Evolutionary conservation across 2,797 vertebrate species (phyloP), one percentile per base, ranked within the genome.

Genomic region (Rachycentron canadum): DNA sequence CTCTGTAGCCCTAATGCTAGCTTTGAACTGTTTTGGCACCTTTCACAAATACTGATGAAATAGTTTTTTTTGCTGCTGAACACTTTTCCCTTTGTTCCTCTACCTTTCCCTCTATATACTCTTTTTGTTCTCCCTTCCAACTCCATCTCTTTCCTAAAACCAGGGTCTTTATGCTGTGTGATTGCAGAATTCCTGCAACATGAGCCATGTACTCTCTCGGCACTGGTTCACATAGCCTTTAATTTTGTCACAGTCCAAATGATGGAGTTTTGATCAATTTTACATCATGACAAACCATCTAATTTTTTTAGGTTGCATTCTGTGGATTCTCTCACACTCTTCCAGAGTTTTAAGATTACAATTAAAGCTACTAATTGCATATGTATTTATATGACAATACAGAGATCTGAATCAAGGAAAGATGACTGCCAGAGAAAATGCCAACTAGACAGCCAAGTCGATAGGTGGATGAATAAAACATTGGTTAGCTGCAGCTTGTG

Each of bases 21-120:
- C 87, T 90, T 91, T 92, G 86, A 89, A 89, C 86, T 82, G 73
- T 86, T 91, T 92, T 92, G 89, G 84, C 91, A 92, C 86, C 89
- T 90, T 91, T 91, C 92, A 91, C 79, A 79, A 86, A 79, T 76
- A 69, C 83, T 82, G 85, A 92, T 86, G 78, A 86, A 88, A 89
- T 84, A 79, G 64, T 88, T 88, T 89, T 89, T 86, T 63, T 85
- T 75, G 64, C 72, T 65, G 43, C 47, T 66, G 62, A 84, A 47
- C 72, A 82, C 50, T 79, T 81, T 78, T 45, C 26, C 36, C 59
- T 81, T 72, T 76, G 73, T 83, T 65, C 57, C 41, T 43, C 69
- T 49, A n/a, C 13, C 36, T n/a, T 72, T 71, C 63, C 55, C 64
- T 61, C 61, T 55, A 12, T 67, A 28, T 82, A 66, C 58, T 68